These are phyloP conservation scores for Adelphocoris suturalis DNA, from an alignment of 2,888 invertebrate species.

Conservation along the genomic window DNA sequence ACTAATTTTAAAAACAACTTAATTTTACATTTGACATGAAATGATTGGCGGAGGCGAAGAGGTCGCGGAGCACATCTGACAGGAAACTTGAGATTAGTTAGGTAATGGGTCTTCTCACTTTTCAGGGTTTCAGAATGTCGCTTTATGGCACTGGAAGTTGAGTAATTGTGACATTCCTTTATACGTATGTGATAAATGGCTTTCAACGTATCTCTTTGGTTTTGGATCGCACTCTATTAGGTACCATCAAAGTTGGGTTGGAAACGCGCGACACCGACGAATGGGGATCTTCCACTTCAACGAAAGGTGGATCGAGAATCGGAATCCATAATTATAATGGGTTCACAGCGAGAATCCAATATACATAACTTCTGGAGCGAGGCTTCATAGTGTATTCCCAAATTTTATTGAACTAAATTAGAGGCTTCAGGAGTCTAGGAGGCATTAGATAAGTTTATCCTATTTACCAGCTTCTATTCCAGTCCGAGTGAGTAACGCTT, in stretches of 20 bases:
- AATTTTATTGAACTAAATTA: too few relatives aligned
- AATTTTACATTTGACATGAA: neutral
- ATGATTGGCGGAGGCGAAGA: neutral
- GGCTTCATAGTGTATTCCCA: too few relatives aligned
- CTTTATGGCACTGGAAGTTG: neutral
- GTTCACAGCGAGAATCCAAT: too few relatives aligned
- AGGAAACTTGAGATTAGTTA: constrained; percentile 1
- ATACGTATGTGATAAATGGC: neutral
- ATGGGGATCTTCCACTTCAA: too few relatives aligned
- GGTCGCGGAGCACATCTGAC: neutral
- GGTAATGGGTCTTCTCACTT: constrained; percentile 1
- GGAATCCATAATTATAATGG: too few relatives aligned
- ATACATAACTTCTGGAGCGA: too few relatives aligned
- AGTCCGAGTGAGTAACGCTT: too few relatives aligned
- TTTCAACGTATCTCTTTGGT: neutral
- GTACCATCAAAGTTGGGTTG: neutral
- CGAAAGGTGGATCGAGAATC: too few relatives aligned
- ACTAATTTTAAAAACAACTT: neutral
- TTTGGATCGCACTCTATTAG: neutral
- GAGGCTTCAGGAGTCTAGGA: too few relatives aligned
- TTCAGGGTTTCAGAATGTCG: neutral
- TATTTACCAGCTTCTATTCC: too few relatives aligned
- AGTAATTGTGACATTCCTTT: neutral
- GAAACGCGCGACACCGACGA: too few relatives aligned
- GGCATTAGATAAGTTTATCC: too few relatives aligned